Evolutionary conservation across 2,888 invertebrate species (phyloP).

Genomic region (Neria commutata): DNA sequence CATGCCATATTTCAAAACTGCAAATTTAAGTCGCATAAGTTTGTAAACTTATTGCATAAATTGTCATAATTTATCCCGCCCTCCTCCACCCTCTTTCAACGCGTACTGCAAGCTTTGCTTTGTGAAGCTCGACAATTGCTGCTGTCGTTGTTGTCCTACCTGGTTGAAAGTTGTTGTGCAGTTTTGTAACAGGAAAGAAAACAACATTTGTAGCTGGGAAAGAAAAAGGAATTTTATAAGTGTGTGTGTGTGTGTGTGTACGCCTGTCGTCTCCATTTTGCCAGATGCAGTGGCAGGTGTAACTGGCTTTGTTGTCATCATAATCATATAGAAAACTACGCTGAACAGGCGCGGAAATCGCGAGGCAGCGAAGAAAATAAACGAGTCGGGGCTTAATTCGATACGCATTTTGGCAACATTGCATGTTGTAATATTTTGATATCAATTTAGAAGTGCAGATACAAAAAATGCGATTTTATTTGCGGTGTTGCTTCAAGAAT

Average conservation of each 20-base stretch:
- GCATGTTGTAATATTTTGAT: no score
- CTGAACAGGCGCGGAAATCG: not conserved
- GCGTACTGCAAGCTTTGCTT: not conserved
- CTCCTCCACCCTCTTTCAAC: not conserved
- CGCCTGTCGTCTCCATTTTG: not conserved
- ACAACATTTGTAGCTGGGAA: not conserved
- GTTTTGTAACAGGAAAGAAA: not conserved
- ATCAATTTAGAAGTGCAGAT: no score
- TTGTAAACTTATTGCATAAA: constrained; percentile 53
- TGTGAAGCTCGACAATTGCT: not conserved
- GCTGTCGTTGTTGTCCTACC: not conserved
- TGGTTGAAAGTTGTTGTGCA: not conserved
- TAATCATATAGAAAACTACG: not conserved
- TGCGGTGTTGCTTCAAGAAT: no score
- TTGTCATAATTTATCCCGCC: constrained; percentile 46
- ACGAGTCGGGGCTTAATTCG: no score
- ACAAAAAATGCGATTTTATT: no score
- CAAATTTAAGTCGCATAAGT: constrained; percentile 44
- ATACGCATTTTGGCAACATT: no score
- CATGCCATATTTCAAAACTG: no score
- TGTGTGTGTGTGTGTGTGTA: not conserved
- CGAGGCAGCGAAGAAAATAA: no score
- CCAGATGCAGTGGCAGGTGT: not conserved
- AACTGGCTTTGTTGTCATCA: not conserved
- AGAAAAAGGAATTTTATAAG: no score